Conservation (phyloP, 2,797 vertebrate species). For the Avahi laniger region DNA sequence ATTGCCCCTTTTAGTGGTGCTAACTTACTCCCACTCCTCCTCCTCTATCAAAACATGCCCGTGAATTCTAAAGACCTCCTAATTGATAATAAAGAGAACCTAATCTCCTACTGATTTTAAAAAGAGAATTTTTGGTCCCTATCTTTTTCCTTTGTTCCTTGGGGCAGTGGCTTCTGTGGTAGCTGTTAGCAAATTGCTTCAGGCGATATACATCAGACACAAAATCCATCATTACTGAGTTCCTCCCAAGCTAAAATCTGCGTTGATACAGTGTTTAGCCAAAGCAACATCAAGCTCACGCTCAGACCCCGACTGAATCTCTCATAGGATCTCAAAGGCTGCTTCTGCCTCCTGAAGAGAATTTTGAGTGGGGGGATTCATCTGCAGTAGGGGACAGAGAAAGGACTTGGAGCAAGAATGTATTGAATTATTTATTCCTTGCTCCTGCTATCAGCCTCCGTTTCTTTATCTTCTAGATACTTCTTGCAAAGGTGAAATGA, state of each 20-base stretch:
- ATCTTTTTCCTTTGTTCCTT: neutral
- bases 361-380: neutral
- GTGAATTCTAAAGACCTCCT: constrained; percentile 55
- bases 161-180: neutral
- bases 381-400: neutral
- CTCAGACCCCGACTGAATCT: neutral
- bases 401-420: neutral
- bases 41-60: constrained; percentile 60
- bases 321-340: neutral
- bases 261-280: neutral
- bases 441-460: neutral
- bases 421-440: neutral
- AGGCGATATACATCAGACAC: neutral
- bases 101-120: constrained; percentile 43
- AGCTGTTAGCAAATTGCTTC: constrained; percentile 11
- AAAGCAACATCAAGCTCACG: neutral
- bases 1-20: constrained; percentile 62
- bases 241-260: neutral
- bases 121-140: neutral
- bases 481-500: neutral
- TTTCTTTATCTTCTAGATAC: neutral
- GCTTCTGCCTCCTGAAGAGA: neutral
- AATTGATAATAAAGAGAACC: constrained; percentile 65
- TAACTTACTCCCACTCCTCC: constrained; percentile 37
- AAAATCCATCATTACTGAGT: neutral